Percentiles rank a stretch among this genome's conserved stretches.
These are phyloP conservation scores for Drepana falcataria DNA, from an alignment of 2,888 invertebrate genomes.

Conservation along the genomic window DNA sequence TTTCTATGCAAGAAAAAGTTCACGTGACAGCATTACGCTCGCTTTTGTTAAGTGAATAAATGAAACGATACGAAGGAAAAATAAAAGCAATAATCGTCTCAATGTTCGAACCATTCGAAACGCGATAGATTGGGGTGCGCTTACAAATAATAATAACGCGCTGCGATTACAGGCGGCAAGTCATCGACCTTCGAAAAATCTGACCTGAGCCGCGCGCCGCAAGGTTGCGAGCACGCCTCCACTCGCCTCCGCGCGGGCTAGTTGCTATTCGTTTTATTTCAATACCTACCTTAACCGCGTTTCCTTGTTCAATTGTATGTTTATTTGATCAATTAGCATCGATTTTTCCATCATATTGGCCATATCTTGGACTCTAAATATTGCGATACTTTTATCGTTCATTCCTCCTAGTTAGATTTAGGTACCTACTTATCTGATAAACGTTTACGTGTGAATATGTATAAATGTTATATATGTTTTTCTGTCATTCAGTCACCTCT, in stretches of 20 bases:
- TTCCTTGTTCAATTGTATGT: slow-evolving; percentile 12
- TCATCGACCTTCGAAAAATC: slow-evolving; percentile 78
- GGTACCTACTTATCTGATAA: slow-evolving; percentile 29
- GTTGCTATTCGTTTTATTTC: slow-evolving; percentile 19
- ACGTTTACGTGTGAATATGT: slow-evolving; percentile 20
- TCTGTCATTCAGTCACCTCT: slow-evolving; percentile 50
- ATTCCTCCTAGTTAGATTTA: slow-evolving; percentile 31
- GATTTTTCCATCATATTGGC: neutral
- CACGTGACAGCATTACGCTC: too few species aligned
- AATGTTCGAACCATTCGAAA: slow-evolving; percentile 24
- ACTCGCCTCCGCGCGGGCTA: slow-evolving; percentile 6
- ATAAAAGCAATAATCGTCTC: slow-evolving; percentile 25
- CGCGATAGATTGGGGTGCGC: slow-evolving; percentile 35
- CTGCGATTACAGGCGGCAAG: slow-evolving; percentile 57
- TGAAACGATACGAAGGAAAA: slow-evolving; percentile 13
- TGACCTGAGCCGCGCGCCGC: slow-evolving; percentile 69
- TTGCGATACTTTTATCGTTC: slow-evolving; percentile 43
- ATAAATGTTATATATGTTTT: slow-evolving; percentile 25
- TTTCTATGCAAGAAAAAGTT: too few species aligned
- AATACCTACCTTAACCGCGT: slow-evolving; percentile 14
- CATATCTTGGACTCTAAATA: neutral
- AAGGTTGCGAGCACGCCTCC: slow-evolving; percentile 58
- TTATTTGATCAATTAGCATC: slow-evolving; percentile 3
- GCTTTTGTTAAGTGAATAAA: slow-evolving; percentile 8
- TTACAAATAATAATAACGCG: slow-evolving; percentile 65